Base-by-base conservation (phyloP, 2,113 vertebrate genomes). In the Aspidoscelis tigris region DNA sequence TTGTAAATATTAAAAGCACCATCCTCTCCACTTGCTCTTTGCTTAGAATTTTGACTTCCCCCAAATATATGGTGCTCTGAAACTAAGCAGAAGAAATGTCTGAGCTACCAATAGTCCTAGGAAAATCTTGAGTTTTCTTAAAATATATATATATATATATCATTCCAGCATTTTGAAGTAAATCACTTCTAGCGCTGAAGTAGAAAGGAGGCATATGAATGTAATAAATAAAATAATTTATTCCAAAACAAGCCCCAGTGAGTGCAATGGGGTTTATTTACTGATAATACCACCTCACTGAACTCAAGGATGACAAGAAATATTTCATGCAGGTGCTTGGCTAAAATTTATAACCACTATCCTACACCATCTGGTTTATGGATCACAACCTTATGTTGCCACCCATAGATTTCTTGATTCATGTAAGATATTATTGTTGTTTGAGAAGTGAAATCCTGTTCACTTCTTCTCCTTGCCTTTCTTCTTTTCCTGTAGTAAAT, bases 331-430 rank as follows among this genome's bases (percentile, higher is more conserved):
- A 69, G 44, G 64, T 66, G 26, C 41, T 47, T 79, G 61, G 78
- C 78, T 47, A 22, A 39, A 79, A 24, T 33, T 80, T n/a, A 39
- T n/a, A 53, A n/a, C 20, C 75, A 26, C 14, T 33, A 10, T 69
- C 26, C 65, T 53, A n/a, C 18, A 50, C 44, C 61, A 47, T 64
- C 66, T 80, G 83, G 24, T 84, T 84, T 78, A 53, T 61, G 50
- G n/a, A 84, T 76, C 39, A 16, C 68, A 81, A 7, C 10, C 16
- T 70, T 58, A 58, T 84, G 16, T 26, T 41, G 21, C 58, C 16
- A 47, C 41, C 9, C 21, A 26, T 43, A 41, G 12, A n/a, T 74
- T 16, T 3, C 43, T 80, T 65, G 14, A 50, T 80, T 74, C 70
- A 50, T 33, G 5, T n/a, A 72, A 16, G 21, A 66, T n/a, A 66